Conservation (phyloP, 2,797 vertebrate genomes). For the Orientallactaga sibirica region DNA sequence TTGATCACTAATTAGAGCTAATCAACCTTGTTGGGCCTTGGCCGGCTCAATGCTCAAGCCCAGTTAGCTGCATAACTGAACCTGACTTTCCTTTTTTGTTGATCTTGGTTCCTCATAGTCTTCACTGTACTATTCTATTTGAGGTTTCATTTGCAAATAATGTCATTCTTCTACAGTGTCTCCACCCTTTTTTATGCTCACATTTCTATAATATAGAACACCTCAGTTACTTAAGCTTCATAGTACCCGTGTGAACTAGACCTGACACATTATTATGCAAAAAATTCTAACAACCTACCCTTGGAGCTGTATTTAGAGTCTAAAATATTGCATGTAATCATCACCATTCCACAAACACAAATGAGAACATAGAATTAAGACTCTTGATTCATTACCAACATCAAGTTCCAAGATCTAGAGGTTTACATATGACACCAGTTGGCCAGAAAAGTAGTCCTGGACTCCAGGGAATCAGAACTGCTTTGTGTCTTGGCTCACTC, state of each 20-base stretch:
- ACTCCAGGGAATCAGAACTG: conserved; percentile 33
- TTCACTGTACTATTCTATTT: conserved; percentile 28
- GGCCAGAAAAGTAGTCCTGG: conserved; percentile 46
- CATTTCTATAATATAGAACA: not conserved
- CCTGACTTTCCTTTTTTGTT: not conserved
- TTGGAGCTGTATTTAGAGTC: not conserved
- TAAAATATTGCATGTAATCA: conserved; percentile 12
- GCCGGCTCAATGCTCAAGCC: conserved; percentile 1
- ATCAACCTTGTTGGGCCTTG: conserved; percentile 34
- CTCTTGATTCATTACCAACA: conserved; percentile 9
- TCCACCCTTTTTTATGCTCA: not conserved
- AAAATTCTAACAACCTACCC: conserved; percentile 13
- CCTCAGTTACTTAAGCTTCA: not conserved
- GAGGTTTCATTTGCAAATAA: conserved; percentile 29
- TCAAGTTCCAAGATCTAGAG: conserved; percentile 38
- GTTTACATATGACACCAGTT: conserved; percentile 14
- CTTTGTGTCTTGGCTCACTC: conserved; percentile 40
- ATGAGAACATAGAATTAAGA: conserved; percentile 38
- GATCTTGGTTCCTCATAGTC: conserved; percentile 7
- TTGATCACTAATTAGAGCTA: conserved; percentile 56
- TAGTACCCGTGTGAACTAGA: not conserved
- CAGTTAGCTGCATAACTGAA: not conserved
- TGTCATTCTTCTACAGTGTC: not conserved
- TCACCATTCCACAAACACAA: conserved; percentile 46
- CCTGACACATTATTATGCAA: not conserved